These are phyloP conservation scores for Larimichthys polyactis DNA, from an alignment of 2,113 vertebrate genomes.

Conservation along the genomic window DNA sequence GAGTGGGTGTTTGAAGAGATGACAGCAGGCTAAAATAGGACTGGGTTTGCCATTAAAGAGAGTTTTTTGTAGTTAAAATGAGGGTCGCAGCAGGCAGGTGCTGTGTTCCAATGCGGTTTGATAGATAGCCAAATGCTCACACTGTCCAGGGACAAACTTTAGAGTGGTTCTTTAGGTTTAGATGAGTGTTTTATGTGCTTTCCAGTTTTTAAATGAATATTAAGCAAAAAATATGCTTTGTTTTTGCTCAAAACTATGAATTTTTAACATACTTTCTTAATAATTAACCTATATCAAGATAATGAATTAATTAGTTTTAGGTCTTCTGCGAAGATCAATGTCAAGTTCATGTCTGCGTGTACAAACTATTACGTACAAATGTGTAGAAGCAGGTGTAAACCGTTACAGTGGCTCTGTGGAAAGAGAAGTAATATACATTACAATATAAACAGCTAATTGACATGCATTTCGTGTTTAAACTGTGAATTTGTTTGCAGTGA, in stretches of 20 bases:
- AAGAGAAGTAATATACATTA: no score
- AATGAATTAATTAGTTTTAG: background rate
- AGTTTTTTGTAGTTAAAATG: slow-evolving; percentile 60
- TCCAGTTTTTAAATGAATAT: no score
- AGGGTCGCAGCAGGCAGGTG: slow-evolving; percentile 32
- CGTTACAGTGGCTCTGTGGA: no score
- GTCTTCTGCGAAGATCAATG: background rate
- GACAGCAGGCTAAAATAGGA: slow-evolving; percentile 48
- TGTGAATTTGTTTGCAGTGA: no score
- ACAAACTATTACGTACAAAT: no score
- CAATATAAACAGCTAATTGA: no score
- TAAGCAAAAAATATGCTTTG: no score
- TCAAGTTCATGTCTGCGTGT: background rate
- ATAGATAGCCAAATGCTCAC: slow-evolving; percentile 40
- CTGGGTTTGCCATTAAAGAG: slow-evolving; percentile 39
- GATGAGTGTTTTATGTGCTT: no score
- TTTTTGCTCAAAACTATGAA: no score
- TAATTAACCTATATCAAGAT: background rate
- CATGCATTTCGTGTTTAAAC: no score
- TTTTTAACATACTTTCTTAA: no score
- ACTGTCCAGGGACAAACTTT: slow-evolving; percentile 27
- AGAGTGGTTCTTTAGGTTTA: background rate
- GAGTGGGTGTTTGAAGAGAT: slow-evolving; percentile 50
- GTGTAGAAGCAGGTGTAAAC: no score
- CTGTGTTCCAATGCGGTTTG: slow-evolving; percentile 17